Evolutionary conservation across 2,888 invertebrate genomes (phyloP).

Genomic region (Aquatica leii): DNA sequence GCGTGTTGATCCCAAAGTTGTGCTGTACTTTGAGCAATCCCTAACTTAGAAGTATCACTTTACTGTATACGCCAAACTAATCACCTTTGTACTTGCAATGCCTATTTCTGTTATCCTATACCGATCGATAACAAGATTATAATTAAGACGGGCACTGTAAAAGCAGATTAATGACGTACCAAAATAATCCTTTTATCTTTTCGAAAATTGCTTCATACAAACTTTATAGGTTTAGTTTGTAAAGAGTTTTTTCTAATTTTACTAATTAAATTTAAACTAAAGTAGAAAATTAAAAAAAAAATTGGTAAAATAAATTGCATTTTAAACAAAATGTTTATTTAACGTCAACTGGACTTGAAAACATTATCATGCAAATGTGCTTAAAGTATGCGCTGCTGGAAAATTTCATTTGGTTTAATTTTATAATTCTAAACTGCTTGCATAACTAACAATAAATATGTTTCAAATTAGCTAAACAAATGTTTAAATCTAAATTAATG

Average conservation of each 20-base stretch:
- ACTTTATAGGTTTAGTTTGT: conserved; percentile 3
- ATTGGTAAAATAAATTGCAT: conserved; percentile 22
- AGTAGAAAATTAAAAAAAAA: conserved; percentile 15
- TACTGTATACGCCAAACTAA: conserved; percentile 34
- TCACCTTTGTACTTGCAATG: conserved; percentile 35
- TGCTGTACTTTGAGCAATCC: conserved; percentile 35
- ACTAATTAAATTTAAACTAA: conserved; percentile 11
- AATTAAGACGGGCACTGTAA: conserved; percentile 28
- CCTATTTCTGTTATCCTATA: conserved; percentile 24
- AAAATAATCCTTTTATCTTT: conserved; percentile 14
- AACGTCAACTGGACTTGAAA: conserved; percentile 28
- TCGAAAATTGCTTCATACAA: conserved; percentile 2
- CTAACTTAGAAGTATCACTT: conserved; percentile 36
- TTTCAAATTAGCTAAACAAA: neutral
- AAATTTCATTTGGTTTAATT: conserved; percentile 30
- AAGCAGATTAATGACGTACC: conserved; percentile 25
- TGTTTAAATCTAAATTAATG: no score
- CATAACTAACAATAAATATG: neutral
- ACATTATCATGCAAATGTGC: conserved; percentile 33
- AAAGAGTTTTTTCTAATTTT: conserved; percentile 3
- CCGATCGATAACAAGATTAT: conserved; percentile 30
- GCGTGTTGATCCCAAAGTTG: conserved; percentile 33
- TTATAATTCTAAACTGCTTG: conserved; percentile 3
- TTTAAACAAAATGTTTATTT: conserved; percentile 34
- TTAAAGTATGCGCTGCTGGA: conserved; percentile 26